phyloP scores from a whole-genome alignment of 2,797 vertebrate species.

The Acanthurus lineatus region DNA sequence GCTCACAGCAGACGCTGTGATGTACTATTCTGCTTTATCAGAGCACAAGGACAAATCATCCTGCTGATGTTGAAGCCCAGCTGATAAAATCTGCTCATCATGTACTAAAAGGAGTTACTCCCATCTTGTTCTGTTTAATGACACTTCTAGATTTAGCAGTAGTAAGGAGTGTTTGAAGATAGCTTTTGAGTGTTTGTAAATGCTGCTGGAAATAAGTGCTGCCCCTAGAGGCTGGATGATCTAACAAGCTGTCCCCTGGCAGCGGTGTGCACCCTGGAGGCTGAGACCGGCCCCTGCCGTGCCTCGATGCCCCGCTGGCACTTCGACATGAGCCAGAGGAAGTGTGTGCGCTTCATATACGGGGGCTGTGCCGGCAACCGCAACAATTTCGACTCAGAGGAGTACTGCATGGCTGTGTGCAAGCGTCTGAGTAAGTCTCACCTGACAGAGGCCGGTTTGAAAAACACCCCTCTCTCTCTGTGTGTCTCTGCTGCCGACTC shows the following conservation, averaged over 20 bases:
- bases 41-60: constrained; percentile 2
- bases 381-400: constrained; percentile 99
- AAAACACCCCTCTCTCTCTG: constrained; percentile 27
- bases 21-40: constrained; percentile 34
- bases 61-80: constrained; percentile 9
- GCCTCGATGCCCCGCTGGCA: constrained; percentile 97
- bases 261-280: constrained; percentile 98
- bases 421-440: constrained; percentile 95
- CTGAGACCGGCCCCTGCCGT: constrained; percentile 95
- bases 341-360: constrained; percentile 95
- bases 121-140: background rate
- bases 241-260: constrained; percentile 87
- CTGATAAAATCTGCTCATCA: constrained; percentile 2
- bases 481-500: constrained; percentile 51
- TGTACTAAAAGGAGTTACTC: background rate
- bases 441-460: constrained; percentile 40
- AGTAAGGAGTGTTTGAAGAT: constrained; percentile 4
- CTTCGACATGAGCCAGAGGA: constrained; percentile 94
- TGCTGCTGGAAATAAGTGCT: constrained; percentile 53
- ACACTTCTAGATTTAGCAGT: background rate
- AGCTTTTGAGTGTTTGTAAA: constrained; percentile 8
- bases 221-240: constrained; percentile 69
- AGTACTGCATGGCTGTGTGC: constrained; percentile 99
- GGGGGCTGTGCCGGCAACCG: constrained; percentile 99
- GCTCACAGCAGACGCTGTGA: constrained; percentile 31